A percentile compares a stretch with the other conserved stretches of the same genome.
Evolutionary conservation across 2,888 invertebrate species (phyloP).

Genomic region (Endotricha flammealis): DNA sequence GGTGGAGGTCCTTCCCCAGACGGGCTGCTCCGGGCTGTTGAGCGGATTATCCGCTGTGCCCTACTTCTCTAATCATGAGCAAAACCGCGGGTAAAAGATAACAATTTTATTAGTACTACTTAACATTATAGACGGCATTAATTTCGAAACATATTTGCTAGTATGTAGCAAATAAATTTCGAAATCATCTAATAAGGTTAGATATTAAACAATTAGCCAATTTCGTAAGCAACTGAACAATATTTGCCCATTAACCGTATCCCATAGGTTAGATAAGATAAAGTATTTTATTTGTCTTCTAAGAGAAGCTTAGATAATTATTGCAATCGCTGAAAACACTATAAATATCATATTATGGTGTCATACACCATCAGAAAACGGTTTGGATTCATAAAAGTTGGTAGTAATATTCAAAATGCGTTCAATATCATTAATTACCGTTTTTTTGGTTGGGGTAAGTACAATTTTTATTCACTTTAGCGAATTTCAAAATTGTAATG

Average conservation of each 20-base stretch:
- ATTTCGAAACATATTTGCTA: constrained; percentile 5
- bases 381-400: constrained; percentile 11
- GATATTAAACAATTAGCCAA: constrained; percentile 4
- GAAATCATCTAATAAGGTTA: no score
- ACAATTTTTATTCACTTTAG: no score
- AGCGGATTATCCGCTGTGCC: no score
- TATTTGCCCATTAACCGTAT: constrained; percentile 16
- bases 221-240: constrained; percentile 7
- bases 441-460: constrained; percentile 38
- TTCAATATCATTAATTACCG: constrained; percentile 23
- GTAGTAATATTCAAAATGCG: constrained; percentile 35
- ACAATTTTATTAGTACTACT: no score
- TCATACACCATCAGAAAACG: constrained; percentile 17
- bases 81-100: no score
- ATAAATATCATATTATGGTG: constrained; percentile 45
- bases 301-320: constrained; percentile 27
- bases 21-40: no score
- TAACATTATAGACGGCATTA: no score
- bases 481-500: no score
- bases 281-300: constrained; percentile 35
- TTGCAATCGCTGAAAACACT: constrained; percentile 33
- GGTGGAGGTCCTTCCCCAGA: no score
- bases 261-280: constrained; percentile 43
- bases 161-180: constrained; percentile 1
- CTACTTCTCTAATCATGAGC: no score